Percentiles rank a stretch among this genome's conserved stretches.
Evolutionary conservation across 2,113 vertebrate genomes (phyloP).

Genomic region (Elephas maximus): DNA sequence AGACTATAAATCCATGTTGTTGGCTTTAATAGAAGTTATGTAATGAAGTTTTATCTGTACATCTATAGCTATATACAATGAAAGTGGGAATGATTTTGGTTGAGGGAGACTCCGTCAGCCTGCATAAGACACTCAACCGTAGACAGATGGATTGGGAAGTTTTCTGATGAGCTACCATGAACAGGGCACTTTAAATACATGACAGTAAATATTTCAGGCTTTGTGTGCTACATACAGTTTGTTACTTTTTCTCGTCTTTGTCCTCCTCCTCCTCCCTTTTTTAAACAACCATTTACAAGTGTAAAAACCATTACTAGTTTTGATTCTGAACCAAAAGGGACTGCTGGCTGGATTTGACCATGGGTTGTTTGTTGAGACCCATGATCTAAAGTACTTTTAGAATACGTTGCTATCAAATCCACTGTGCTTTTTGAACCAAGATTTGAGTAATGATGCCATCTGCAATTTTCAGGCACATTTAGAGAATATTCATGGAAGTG

Average conservation of each 20-base stretch:
- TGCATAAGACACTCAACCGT: not conserved
- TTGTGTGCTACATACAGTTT: not conserved
- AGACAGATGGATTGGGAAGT: not conserved
- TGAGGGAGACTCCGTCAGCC: not conserved
- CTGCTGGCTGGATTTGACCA: not conserved
- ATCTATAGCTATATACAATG: not conserved
- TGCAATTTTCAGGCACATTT: conserved; percentile 57
- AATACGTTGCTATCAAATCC: conserved; percentile 21
- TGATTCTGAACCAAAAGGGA: not conserved
- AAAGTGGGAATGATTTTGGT: not conserved
- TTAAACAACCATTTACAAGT: not conserved
- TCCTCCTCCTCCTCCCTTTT: not conserved
- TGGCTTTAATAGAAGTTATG: not conserved
- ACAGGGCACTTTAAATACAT: not conserved
- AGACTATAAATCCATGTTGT: not conserved
- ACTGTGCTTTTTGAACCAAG: conserved; percentile 45
- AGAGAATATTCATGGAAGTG: conserved; percentile 50
- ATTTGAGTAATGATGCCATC: conserved; percentile 60
- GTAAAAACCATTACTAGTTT: not conserved
- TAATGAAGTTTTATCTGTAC: not conserved
- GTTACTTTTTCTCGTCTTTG: not conserved
- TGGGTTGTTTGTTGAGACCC: not conserved
- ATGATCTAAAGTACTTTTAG: conserved; percentile 14
- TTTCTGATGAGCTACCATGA: not conserved
- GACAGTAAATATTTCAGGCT: not conserved